phyloP scores from a whole-genome alignment of 2,888 invertebrate genomes.

The Sceliomorpha sp. region DNA sequence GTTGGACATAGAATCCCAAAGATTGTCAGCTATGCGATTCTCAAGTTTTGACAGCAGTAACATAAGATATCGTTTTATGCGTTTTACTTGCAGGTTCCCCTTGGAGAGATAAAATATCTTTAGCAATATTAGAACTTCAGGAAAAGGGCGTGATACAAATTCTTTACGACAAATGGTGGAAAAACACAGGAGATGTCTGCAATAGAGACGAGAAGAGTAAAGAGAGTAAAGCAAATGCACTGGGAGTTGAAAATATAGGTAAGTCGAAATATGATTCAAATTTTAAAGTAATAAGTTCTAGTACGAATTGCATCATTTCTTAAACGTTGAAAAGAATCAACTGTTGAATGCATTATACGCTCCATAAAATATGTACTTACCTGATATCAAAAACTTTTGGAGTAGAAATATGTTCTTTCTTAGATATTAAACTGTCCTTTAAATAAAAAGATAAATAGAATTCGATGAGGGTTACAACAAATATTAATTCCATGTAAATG shows the following conservation, averaged over 20 bases:
- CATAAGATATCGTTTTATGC: conserved; percentile 41
- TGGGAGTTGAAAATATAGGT: conserved; percentile 95
- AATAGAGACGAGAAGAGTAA: conserved; percentile 92
- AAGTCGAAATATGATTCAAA: conserved; percentile 64
- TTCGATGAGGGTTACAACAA: no score
- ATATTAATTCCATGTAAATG: no score
- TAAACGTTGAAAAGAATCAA: no score
- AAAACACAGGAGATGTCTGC: conserved; percentile 95
- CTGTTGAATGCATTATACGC: no score
- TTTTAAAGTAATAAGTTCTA: background rate
- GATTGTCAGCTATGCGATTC: conserved; percentile 14
- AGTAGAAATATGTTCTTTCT: no score
- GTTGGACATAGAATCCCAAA: no score
- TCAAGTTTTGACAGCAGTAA: conserved; percentile 45
- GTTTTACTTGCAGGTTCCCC: conserved; percentile 84
- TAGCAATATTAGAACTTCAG: conserved; percentile 96
- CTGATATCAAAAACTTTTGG: no score
- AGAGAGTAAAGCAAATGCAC: conserved; percentile 94
- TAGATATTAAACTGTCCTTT: no score
- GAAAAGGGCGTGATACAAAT: conserved; percentile 97
- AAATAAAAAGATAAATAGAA: no score
- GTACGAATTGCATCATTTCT: no score
- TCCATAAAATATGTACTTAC: no score
- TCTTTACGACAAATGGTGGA: conserved; percentile 99
- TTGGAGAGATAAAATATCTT: conserved; percentile 97